Evolutionary conservation across 2,113 vertebrate genomes (phyloP), one percentile per base, ranked within the genome.

Genomic region (Pholis gunnellus): DNA sequence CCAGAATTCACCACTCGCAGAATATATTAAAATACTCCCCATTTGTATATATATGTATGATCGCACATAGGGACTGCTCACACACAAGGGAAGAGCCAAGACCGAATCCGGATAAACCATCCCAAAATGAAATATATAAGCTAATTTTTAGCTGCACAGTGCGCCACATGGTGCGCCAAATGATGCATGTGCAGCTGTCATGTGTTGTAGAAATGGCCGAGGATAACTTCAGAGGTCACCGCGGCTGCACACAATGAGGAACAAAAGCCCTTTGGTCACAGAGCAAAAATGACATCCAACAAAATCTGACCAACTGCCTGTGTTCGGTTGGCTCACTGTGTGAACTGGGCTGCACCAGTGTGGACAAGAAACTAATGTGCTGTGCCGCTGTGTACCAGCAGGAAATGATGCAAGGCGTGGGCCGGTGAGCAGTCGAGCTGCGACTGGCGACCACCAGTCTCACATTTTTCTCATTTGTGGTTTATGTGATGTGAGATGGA

Each of bases 141-240:
- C 77, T 57, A 8, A 65, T 89, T 84, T 82, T 66, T 22, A 84
- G 54, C 68, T 34, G 34, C 34, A 34, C 34, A 34, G 34, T 34
- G 34, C 34, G 34, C 52, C 68, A 38, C 60, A 77, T 72, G 57
- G 81, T n/a, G n/a, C 84, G 81, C 76, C 70, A 68, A 78, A 78
- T 91, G 86, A 89, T 84, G 89, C 86, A 79, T 84, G 82, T 80
- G 71, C 70, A 82, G 85, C 84, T 82, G 89, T 87, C 83, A 63
- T 42, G 82, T 79, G 76, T 60, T 83, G 64, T 70, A 73, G 77
- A 82, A 85, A 72, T 64, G 60, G 78, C 67, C 4, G 52, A 79
- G 81, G 66, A 89, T 29, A 86, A 84, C 78, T 80, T 72, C 83
- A 88, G 87, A 84, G 88, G 87, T 91, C 79, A 80, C 82, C 2